Percentiles rank a stretch among this genome's conserved stretches.
Conservation (phyloP, 2,113 vertebrate genomes). For the Sinocyclocheilus grahami region DNA sequence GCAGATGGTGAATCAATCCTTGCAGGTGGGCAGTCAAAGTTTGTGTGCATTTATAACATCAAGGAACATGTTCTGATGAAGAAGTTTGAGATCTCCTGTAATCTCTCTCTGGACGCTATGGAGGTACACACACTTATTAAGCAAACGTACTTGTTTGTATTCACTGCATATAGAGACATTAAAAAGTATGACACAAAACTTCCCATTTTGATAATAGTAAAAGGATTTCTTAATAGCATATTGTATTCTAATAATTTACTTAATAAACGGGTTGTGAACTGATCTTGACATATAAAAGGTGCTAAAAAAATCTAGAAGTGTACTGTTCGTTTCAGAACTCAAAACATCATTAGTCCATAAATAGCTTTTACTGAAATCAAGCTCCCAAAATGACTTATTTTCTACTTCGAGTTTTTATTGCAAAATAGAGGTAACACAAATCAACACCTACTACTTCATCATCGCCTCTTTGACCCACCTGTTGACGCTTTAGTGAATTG, state of each 20-base stretch:
- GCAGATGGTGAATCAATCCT: conserved; percentile 90
- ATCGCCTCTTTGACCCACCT: background rate
- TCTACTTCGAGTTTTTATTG: background rate
- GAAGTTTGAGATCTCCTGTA: conserved; percentile 97
- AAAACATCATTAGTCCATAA: background rate
- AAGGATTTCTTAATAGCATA: background rate
- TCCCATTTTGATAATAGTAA: background rate
- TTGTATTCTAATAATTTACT: background rate
- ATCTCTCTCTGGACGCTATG: conserved; percentile 95
- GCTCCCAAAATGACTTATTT: background rate
- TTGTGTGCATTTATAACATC: conserved; percentile 94
- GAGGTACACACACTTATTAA: conserved; percentile 76
- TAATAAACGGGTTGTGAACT: background rate
- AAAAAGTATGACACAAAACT: background rate
- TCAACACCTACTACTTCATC: background rate
- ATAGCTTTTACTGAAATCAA: too few species aligned
- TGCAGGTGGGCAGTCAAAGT: conserved; percentile 91
- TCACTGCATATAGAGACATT: background rate
- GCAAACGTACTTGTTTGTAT: background rate
- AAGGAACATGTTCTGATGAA: conserved; percentile 92
- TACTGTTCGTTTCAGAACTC: background rate
- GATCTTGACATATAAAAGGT: background rate
- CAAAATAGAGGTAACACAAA: background rate
- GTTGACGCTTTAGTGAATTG: background rate
- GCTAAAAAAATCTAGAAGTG: background rate